Evolutionary conservation across 53 echinoderm and acorn worm species (phyloP).

Genomic region (Echinarachnius parma): DNA sequence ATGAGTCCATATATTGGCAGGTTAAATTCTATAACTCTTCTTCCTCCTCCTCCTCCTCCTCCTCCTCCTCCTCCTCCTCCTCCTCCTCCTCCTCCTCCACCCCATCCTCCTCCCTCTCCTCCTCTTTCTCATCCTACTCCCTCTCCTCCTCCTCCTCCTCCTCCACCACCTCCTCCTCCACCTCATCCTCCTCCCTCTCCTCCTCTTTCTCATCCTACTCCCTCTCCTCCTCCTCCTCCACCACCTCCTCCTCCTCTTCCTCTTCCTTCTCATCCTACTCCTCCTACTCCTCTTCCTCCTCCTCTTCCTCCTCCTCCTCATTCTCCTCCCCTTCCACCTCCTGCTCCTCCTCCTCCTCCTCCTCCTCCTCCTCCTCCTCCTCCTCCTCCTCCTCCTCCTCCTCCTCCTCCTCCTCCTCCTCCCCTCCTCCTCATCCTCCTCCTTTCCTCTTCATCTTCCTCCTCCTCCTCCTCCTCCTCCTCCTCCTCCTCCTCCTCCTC

Average conservation of each 20-base stretch:
- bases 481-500: no score
- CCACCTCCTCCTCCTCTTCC: conserved; percentile 8
- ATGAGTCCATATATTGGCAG: not conserved
- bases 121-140: conserved; percentile 11
- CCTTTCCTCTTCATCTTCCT: no score
- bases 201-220: conserved; percentile 9
- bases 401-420: no score
- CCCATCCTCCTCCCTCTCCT: conserved; percentile 7
- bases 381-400: no score
- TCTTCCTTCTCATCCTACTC: not conserved
- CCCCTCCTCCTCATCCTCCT: no score
- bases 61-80: not conserved
- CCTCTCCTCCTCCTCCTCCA: not conserved
- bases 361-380: no score
- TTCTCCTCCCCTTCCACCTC: not conserved
- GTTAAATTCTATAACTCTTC: no score
- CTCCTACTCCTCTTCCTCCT: not conserved
- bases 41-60: not conserved
- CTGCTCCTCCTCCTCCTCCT: not conserved
- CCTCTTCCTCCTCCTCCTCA: not conserved
- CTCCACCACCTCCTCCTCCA: conserved; percentile 4
- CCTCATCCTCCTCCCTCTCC: not conserved
- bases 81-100: not conserved
- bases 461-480: no score
- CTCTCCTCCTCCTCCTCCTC: not conserved